Base-by-base conservation (phyloP, 2,113 vertebrate genomes). In the Plotosus lineatus region DNA sequence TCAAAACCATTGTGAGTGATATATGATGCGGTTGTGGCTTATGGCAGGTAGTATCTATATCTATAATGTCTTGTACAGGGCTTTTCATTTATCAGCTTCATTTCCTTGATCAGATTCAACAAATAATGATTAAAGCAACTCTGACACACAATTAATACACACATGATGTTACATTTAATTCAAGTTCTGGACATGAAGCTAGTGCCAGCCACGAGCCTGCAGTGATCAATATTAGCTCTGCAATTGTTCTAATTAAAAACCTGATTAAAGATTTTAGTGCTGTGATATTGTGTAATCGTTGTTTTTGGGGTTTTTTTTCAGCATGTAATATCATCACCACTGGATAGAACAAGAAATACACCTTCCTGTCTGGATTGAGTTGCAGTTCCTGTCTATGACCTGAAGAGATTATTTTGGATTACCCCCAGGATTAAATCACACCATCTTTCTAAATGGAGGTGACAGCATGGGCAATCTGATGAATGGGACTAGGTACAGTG, bases 301-400 rank as follows among this genome's bases (percentile, higher is more conserved):
- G 10, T 40, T 8, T 31, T 26, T 44, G 26, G 28, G 12, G 40
- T 42, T 50, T 2, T 26, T 80, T 89, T 87, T 44, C 88, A 93
- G 90, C 88, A 91, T 89, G 91, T 89, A 81, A 91, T 91, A 86
- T 91, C 89, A 68, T 83, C 86, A 88, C 85, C 79, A 82, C 88
- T 81, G 86, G 88, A 88, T 85, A 88, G 77, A 83, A 85, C 58
- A 73, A 82, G 85, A 83, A 72, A 48, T 23, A n/a, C 69, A 36
- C 46, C 48, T 48, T 56, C 65, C 71, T 68, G 51, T 40, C 85
- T 72, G 73, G 83, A 82, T 55, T 28, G 80, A 75, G 42, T 46
- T 69, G 42, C 72, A 23, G 75, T 73, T 58, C 12, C 65, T 83
- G 77, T 85, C 88, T 89, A 74, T 81, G 81, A 66, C 60, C 65